Conservation (phyloP, 1,140 invertebrate species). For the Leptonema lineaticorne region DNA sequence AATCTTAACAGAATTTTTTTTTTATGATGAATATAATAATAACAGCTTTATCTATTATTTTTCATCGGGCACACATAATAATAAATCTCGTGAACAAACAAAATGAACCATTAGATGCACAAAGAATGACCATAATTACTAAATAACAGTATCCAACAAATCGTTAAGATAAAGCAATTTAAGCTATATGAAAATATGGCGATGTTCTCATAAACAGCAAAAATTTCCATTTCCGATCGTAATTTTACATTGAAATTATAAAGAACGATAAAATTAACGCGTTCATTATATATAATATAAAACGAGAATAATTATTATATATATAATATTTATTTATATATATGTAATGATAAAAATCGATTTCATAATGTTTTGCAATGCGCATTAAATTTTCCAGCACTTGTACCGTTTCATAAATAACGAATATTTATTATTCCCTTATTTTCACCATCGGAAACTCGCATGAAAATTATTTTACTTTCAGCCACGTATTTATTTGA, state of each 20-base stretch:
- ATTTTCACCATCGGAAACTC: no score
- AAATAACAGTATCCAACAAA: slow-evolving; percentile 16
- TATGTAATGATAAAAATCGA: background rate
- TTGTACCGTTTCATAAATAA: no score
- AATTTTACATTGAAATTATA: background rate
- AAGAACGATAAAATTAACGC: background rate
- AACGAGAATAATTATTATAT: no score
- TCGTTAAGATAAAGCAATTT: background rate
- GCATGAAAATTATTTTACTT: no score
- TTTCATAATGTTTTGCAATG: background rate
- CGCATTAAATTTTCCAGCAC: background rate
- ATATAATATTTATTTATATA: background rate
- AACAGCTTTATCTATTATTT: background rate
- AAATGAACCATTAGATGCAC: background rate
- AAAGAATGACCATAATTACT: slow-evolving; percentile 17
- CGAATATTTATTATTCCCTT: no score
- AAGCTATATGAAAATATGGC: slow-evolving; percentile 17
- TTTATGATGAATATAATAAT: no score
- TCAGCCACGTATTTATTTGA: background rate
- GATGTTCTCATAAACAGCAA: no score
- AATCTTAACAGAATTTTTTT: no score
- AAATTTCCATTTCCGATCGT: no score
- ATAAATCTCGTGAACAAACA: background rate
- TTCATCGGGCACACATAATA: background rate
- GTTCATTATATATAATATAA: background rate